Evolutionary conservation across 2,113 vertebrate species (phyloP).

Genomic region (Sebastes schlegelii): DNA sequence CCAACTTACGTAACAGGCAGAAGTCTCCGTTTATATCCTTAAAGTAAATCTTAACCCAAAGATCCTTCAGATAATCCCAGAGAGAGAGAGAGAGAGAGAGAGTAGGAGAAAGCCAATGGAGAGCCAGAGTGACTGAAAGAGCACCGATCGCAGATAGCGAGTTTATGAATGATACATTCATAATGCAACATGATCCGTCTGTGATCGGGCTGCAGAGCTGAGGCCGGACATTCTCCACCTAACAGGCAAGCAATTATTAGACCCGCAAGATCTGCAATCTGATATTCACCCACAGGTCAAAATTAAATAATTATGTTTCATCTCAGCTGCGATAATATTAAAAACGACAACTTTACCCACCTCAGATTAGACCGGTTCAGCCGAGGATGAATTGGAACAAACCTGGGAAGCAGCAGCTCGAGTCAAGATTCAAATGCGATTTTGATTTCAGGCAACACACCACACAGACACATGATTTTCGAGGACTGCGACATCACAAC

Average conservation of each 20-base stretch:
- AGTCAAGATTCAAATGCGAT: not conserved
- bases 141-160: slow-evolving; percentile 7
- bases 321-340: slow-evolving; percentile 13
- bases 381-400: not conserved
- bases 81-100: slow-evolving; percentile 30
- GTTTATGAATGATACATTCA: slow-evolving; percentile 66
- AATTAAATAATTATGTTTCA: slow-evolving; percentile 8
- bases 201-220: slow-evolving; percentile 12
- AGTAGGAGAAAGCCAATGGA: not conserved
- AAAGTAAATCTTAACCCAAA: slow-evolving; percentile 69
- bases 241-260: slow-evolving; percentile 26
- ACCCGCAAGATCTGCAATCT: slow-evolving; percentile 20
- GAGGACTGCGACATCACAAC: not conserved
- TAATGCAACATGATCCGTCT: slow-evolving; percentile 54
- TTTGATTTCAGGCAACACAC: not conserved
- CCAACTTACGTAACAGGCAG: slow-evolving; percentile 68
- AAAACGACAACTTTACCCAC: not conserved
- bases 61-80: slow-evolving; percentile 72
- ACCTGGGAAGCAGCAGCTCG: not conserved
- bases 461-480: not conserved
- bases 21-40: slow-evolving; percentile 77
- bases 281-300: slow-evolving; percentile 25
- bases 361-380: not conserved
- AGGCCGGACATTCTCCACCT: slow-evolving; percentile 1
- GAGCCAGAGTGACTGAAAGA: slow-evolving; percentile 22